phyloP scores from a whole-genome alignment of 2,888 invertebrate species.

The Alviniconcha strummeri region DNA sequence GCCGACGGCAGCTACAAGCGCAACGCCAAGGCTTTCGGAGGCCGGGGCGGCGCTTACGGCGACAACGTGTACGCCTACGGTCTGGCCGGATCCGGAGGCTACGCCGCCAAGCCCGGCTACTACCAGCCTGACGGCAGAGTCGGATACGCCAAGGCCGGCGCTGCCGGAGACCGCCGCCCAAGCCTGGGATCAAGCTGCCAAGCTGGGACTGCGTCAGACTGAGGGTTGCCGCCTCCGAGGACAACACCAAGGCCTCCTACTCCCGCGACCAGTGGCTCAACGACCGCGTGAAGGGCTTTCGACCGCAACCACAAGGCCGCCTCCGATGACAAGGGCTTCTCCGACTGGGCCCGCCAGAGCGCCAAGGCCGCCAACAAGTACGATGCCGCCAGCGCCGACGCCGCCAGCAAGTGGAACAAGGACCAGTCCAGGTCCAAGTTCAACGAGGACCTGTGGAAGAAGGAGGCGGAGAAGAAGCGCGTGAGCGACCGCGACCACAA shows the following conservation, averaged over 20 bases:
- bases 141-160: conserved; percentile 18
- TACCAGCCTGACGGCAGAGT: background rate
- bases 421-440: conserved; percentile 28
- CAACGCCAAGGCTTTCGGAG: conserved; percentile 16
- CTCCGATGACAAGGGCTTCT: conserved; percentile 33
- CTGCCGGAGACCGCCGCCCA: conserved; percentile 28
- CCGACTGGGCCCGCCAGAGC: conserved; percentile 36
- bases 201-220: conserved; percentile 26
- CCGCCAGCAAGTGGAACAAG: conserved; percentile 24
- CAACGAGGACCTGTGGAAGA: conserved; percentile 34
- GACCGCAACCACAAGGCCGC: conserved; percentile 27
- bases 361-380: conserved; percentile 18
- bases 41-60: background rate
- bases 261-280: conserved; percentile 37
- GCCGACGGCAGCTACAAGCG: conserved; percentile 35
- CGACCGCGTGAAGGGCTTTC: conserved; percentile 33
- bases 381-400: conserved; percentile 26
- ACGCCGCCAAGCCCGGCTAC: conserved; percentile 12
- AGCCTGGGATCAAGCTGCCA: conserved; percentile 32
- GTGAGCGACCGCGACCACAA: conserved; percentile 35
- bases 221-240: conserved; percentile 19
- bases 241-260: conserved; percentile 32
- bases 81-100: background rate
- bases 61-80: conserved; percentile 7
- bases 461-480: conserved; percentile 28